Percentiles rank a stretch among this genome's conserved stretches.
These are phyloP conservation scores for Zapornia atra DNA, from an alignment of 2,113 vertebrate species.

Conservation along the genomic window DNA sequence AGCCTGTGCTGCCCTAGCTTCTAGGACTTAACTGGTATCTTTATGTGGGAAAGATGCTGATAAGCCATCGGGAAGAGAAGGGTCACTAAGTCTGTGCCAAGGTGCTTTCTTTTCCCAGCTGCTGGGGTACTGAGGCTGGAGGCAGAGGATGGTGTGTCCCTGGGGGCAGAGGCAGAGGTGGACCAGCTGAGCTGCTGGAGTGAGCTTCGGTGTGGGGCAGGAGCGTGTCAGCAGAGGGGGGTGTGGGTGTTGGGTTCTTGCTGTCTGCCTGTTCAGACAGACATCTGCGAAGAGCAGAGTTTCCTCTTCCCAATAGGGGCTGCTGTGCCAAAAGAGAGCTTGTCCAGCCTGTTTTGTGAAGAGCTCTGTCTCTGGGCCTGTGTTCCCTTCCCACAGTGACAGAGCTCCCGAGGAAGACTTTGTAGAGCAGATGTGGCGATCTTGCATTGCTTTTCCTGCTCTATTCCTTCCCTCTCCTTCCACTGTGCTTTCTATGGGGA, in stretches of 20 bases:
- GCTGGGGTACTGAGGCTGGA: neutral
- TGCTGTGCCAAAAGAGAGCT: neutral
- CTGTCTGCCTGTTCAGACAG: neutral
- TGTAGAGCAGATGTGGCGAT: neutral
- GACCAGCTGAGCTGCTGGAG: neutral
- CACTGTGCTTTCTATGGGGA: neutral
- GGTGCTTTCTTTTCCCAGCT: neutral
- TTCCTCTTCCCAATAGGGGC: fast-evolving
- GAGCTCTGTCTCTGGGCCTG: neutral
- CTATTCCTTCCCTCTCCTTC: neutral
- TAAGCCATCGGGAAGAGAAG: neutral
- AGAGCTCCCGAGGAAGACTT: neutral
- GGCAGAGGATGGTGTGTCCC: fast-evolving
- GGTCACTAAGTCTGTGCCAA: neutral
- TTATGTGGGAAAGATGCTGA: neutral
- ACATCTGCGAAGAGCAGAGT: fast-evolving
- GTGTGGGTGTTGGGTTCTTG: no score
- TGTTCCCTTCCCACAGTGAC: neutral
- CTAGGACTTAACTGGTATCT: neutral
- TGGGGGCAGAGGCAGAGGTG: neutral
- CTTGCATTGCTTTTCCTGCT: neutral
- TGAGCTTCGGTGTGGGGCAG: no score
- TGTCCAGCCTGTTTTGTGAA: fast-evolving
- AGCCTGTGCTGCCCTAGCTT: fast-evolving
- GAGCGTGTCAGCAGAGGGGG: neutral